Evolutionary conservation across 2,888 invertebrate species (phyloP), one percentile per base, ranked within the genome.

Genomic region (Strigamia maritima): DNA sequence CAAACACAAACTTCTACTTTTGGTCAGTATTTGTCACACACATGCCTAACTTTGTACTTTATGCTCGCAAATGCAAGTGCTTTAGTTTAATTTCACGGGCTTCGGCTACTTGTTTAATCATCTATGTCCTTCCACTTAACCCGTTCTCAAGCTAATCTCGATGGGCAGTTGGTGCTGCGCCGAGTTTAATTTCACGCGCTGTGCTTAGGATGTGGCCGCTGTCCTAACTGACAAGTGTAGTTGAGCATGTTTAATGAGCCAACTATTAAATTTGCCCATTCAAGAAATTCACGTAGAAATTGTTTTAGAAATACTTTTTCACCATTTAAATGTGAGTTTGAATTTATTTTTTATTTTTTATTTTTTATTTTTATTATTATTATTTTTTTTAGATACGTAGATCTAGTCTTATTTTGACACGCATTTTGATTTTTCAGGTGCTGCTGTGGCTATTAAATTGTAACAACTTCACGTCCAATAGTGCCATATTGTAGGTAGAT

Each of bases 21-120:
- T 80, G 80, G 80, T 80, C 80, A 80, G 80, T 80, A 74, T 60
- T 35, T 77, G 70, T 28, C 70, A 24, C 70, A 6, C 70, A 70
- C 70, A 26, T 8, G 70, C 28, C 70, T 26, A 70, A 14, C 70
- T 54, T 54, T 2, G 8, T 54, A 19, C 54, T 54, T 54, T n/a
- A n/a, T 19, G 54, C 54, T 54, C 19, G 22, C 8, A 54, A 54
- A 54, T 12, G 44, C 60, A 10, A 24, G 19, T n/a, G 70, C 70
- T 70, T 70, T 70, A 28, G 70, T 70, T 70, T 70, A 70, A 70
- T 70, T 70, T 70, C 70, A 70, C 70, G 70, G 70, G 26, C 16
- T 28, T 70, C 54, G 70, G 28, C 70, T 28, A 70, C 26, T 70
- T 28, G 70, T 70, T 70, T 70, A 70, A 70, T 70, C 70, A 70